These are phyloP conservation scores for Microtus agrestis DNA, from an alignment of 2,797 vertebrate genomes.

Conservation along the genomic window DNA sequence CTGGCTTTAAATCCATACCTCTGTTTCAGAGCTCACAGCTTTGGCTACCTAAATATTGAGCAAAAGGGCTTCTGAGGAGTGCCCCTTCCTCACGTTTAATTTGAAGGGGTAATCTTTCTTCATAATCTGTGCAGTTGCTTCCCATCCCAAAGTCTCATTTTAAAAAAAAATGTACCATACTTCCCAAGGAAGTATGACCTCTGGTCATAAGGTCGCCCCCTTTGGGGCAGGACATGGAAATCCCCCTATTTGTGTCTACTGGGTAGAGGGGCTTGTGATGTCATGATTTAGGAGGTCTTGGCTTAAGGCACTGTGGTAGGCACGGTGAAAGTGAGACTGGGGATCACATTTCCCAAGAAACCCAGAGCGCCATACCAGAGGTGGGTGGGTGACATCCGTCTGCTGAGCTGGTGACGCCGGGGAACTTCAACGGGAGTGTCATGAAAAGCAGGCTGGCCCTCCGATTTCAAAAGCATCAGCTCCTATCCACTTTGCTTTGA, in stretches of 20 bases:
- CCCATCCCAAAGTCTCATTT: slow-evolving; percentile 60
- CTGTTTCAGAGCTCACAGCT: not conserved
- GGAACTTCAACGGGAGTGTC: slow-evolving; percentile 75
- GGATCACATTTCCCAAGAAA: slow-evolving; percentile 79
- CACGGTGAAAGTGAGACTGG: slow-evolving; percentile 77
- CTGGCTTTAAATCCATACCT: slow-evolving; percentile 37
- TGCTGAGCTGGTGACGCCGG: slow-evolving; percentile 68
- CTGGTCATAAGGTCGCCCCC: slow-evolving; percentile 42
- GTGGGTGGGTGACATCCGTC: slow-evolving; percentile 75
- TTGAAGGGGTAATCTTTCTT: not conserved
- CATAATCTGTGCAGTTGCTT: slow-evolving; percentile 67
- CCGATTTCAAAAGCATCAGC: slow-evolving; percentile 83
- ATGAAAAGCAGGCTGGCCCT: slow-evolving; percentile 81
- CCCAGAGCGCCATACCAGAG: slow-evolving; percentile 79
- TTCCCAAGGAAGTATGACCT: not conserved
- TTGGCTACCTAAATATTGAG: slow-evolving; percentile 80
- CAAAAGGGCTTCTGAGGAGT: not conserved
- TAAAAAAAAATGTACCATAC: slow-evolving; percentile 69
- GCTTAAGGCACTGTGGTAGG: slow-evolving; percentile 78
- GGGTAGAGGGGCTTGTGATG: not conserved
- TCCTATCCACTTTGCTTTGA: slow-evolving; percentile 82
- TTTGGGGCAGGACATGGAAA: slow-evolving; percentile 51
- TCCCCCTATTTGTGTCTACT: not conserved
- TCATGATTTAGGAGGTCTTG: slow-evolving; percentile 79
- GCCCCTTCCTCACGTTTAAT: not conserved